Evolutionary conservation across 2,113 vertebrate genomes (phyloP).

Genomic region (Rousettus leschenaultii): DNA sequence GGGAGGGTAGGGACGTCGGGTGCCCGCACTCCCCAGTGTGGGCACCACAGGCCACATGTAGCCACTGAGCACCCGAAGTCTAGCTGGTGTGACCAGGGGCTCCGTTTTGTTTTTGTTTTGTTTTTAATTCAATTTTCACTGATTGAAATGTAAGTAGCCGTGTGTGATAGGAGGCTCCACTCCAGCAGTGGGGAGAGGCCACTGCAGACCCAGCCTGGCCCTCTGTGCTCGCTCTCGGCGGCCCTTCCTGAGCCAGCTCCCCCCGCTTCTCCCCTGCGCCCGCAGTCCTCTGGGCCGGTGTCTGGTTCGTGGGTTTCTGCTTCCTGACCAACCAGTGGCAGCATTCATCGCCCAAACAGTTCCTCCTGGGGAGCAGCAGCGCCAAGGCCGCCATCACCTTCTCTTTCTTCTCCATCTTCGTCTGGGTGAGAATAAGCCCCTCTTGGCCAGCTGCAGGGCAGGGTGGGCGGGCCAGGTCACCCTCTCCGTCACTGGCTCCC

Average conservation of each 20-base stretch:
- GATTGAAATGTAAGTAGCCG: neutral
- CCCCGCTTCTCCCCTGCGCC: neutral
- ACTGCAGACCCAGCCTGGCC: neutral
- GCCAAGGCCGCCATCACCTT: constrained; percentile 68
- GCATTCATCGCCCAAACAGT: neutral
- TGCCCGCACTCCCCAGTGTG: rapidly evolving
- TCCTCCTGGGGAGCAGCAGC: constrained; percentile 69
- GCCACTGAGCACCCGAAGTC: neutral
- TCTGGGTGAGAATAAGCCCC: constrained; percentile 72
- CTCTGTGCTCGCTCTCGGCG: neutral
- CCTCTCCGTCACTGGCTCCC: neutral
- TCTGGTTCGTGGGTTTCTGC: constrained; percentile 79
- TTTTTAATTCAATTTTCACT: neutral
- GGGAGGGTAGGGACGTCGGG: neutral
- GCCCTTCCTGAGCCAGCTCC: neutral
- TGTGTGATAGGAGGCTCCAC: neutral
- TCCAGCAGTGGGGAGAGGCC: neutral
- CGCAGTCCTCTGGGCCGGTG: constrained; percentile 69
- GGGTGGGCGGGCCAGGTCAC: neutral
- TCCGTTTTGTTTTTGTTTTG: neutral
- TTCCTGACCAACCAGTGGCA: constrained; percentile 78
- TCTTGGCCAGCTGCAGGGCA: neutral
- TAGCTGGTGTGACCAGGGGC: neutral
- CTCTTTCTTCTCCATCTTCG: constrained; percentile 72
- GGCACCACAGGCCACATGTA: neutral